Evolutionary conservation across 2,797 vertebrate species (phyloP), one percentile per base, ranked within the genome.

Genomic region (Melanotaenia nigrans): DNA sequence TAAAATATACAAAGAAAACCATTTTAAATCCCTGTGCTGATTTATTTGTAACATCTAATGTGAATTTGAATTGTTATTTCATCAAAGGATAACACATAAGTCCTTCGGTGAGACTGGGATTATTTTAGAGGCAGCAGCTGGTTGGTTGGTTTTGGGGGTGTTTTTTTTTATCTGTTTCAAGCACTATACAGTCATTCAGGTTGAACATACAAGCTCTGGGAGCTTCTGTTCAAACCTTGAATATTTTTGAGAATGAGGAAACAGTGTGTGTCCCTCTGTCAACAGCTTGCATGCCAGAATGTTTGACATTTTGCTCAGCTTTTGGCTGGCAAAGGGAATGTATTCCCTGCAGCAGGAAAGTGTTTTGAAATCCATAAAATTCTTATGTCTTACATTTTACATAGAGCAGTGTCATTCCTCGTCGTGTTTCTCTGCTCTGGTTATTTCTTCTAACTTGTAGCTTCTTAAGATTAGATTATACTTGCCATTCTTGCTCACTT

Each of bases 301-400:
- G 61, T 73, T 71, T 81, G 73, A 78, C 60, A 61, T 45, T 54
- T 65, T 73, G 51, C 68, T 65, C 42, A 63, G 65, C 75, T 65
- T 76, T 24, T 36, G 12, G 59, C 10, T 4, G 42, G 40, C 30
- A 60, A 40, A 42, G 16, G 58, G 20, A 11, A 13, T 10, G 1
- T 49, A 33, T n/a, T 71, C 30, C 11, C 33, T 45, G 25, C 42
- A 53, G 38, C 33, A 66, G n/a, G 18, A 53, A 77, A 63, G 49
- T 11, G 25, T 51, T 55, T 28, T 47, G 53, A 53, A 58, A n/a
- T 7, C 13, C n/a, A 13, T 20, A 24, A 22, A 33, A 56, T 11
- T 32, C 11, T 28, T 14, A 3, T 42, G 13, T 42, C 28, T 61
- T 8, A 22, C 24, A 55, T 30, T 30, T 0, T 22, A 32, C 13